Percentiles rank a stretch among this genome's conserved stretches.
Evolutionary conservation across 2,113 vertebrate species (phyloP).

Genomic region (Heptranchias perlo): DNA sequence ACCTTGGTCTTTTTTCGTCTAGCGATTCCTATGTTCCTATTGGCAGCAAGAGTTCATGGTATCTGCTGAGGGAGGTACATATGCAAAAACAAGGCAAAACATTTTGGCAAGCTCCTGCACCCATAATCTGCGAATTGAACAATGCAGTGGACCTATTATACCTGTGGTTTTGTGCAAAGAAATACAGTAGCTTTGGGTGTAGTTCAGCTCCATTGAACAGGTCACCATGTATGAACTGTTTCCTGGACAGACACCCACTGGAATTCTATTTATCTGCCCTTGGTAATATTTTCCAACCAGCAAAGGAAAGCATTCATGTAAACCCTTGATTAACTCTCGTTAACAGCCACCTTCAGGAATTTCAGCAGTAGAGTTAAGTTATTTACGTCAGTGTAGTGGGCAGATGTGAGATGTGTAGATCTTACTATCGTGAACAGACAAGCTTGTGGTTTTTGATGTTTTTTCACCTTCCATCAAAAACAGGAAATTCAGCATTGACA

Average conservation of each 20-base stretch:
- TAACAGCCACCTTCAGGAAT: conserved; percentile 1
- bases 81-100: background rate
- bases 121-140: conserved; percentile 1
- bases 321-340: conserved; percentile 18
- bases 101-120: background rate
- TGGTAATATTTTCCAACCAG: conserved; percentile 24
- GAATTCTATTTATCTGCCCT: conserved; percentile 22
- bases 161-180: background rate
- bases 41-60: background rate
- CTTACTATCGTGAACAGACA: conserved; percentile 7
- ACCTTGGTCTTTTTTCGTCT: background rate
- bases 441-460: background rate
- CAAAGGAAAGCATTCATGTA: background rate
- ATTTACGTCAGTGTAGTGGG: background rate
- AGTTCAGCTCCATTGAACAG: background rate
- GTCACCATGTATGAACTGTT: conserved; percentile 19
- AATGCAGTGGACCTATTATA: background rate
- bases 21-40: background rate
- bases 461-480: background rate
- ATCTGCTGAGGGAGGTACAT: background rate
- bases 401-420: background rate
- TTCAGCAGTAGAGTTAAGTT: background rate
- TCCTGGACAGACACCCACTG: conserved; percentile 30
- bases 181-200: background rate
- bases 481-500: background rate